Percentiles rank a stretch among this genome's conserved stretches.
Conservation (phyloP, 2,888 invertebrate genomes). For the Agrotis segetum region DNA sequence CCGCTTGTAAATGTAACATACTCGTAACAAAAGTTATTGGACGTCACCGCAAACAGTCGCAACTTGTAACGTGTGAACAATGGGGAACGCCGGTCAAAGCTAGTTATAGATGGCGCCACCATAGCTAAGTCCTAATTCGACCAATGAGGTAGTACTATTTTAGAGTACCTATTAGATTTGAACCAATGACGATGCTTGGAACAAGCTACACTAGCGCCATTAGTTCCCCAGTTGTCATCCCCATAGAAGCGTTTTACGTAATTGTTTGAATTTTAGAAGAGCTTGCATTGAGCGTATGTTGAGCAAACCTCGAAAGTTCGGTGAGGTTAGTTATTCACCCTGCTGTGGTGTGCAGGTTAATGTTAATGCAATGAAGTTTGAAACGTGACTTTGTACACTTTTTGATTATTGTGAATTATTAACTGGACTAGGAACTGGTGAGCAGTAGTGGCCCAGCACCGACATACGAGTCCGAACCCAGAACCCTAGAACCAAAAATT, state of each 20-base stretch:
- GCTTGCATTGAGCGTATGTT: constrained; percentile 12
- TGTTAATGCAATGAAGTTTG: constrained; percentile 19
- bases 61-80: constrained; percentile 41
- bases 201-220: too few relatives aligned
- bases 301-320: constrained; percentile 28
- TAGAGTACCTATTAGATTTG: too few relatives aligned
- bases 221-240: too few relatives aligned
- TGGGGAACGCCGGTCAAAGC: too few relatives aligned
- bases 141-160: too few relatives aligned
- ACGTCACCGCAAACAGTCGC: constrained; percentile 22
- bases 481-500: too few relatives aligned
- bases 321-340: constrained; percentile 23
- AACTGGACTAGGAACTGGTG: too few relatives aligned
- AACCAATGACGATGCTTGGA: too few relatives aligned
- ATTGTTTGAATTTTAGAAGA: constrained; percentile 44
- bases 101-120: too few relatives aligned
- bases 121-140: too few relatives aligned
- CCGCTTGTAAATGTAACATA: not conserved
- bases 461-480: too few relatives aligned
- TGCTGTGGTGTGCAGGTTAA: constrained; percentile 19
- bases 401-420: not conserved
- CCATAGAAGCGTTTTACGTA: constrained; percentile 34
- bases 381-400: constrained; percentile 13
- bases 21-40: constrained; percentile 24
- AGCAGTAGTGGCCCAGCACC: too few relatives aligned